phyloP scores from a whole-genome alignment of 2,113 vertebrate species.

The Parotia lawesii region DNA sequence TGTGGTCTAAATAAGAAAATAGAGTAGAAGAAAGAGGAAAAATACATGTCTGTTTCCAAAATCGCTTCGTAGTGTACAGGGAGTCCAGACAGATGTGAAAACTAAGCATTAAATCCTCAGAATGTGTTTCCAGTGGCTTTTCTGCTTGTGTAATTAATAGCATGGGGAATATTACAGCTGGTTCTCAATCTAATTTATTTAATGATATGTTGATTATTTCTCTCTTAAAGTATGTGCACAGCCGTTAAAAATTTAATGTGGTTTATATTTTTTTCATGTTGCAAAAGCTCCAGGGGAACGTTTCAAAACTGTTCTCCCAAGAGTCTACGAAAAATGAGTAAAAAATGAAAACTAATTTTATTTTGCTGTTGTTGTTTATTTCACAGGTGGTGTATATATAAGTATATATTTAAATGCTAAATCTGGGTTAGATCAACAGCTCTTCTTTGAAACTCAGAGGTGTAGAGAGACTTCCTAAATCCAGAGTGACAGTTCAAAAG shows the following conservation, averaged over 20 bases:
- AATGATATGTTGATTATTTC: not conserved
- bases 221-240: not conserved
- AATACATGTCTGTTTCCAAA: not conserved
- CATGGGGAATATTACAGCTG: not conserved
- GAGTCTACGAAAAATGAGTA: not conserved
- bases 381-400: not conserved
- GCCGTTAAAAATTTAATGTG: not conserved
- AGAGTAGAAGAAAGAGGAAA: not conserved
- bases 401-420: not conserved
- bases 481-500: conserved; percentile 3
- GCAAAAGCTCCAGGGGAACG: not conserved
- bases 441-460: not conserved
- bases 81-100: not conserved
- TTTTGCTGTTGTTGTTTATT: not conserved
- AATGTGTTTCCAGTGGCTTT: not conserved
- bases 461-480: not conserved
- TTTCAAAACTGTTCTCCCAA: not conserved
- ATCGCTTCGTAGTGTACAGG: not conserved
- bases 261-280: not conserved
- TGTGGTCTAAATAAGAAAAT: not conserved
- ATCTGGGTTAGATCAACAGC: not conserved
- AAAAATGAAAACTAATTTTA: not conserved
- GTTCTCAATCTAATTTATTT: not conserved
- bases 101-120: not conserved
- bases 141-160: not conserved